These are phyloP conservation scores for Cantharis lateralis DNA, from an alignment of 2,888 invertebrate genomes.

Conservation along the genomic window DNA sequence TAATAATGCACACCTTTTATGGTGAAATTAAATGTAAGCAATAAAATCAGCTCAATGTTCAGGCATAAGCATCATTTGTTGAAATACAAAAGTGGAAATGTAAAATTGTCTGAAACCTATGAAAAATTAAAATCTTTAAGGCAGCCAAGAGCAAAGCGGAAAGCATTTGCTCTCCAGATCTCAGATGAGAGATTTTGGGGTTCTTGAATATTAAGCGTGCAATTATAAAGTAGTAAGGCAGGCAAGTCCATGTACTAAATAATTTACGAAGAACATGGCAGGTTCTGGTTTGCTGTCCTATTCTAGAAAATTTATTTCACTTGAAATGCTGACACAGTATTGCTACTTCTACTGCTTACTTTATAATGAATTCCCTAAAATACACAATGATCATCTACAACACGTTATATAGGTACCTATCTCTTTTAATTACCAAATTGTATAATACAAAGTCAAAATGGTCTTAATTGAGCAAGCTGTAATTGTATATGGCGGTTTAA, in stretches of 20 bases:
- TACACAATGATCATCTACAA: background rate
- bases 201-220: conserved; percentile 30
- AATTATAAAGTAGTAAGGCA: conserved; percentile 26
- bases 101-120: conserved; percentile 21
- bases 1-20: background rate
- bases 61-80: background rate
- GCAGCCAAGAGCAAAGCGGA: conserved; percentile 16
- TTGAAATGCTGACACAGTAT: conserved; percentile 1
- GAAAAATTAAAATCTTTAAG: conserved; percentile 26
- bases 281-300: conserved; percentile 10
- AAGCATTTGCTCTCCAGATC: conserved; percentile 26
- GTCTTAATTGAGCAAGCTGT: background rate
- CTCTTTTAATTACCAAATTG: background rate
- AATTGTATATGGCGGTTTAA: background rate
- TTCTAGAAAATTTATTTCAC: conserved; percentile 6
- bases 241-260: conserved; percentile 20
- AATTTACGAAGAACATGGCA: conserved; percentile 13
- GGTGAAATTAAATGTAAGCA: background rate
- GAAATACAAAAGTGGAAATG: conserved; percentile 15
- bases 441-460: background rate
- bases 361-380: background rate
- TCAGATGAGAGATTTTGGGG: conserved; percentile 30
- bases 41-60: conserved; percentile 1
- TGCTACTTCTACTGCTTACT: background rate
- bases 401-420: background rate